Evolutionary conservation across 2,113 vertebrate species (phyloP).

Genomic region (Percina caprodes): DNA sequence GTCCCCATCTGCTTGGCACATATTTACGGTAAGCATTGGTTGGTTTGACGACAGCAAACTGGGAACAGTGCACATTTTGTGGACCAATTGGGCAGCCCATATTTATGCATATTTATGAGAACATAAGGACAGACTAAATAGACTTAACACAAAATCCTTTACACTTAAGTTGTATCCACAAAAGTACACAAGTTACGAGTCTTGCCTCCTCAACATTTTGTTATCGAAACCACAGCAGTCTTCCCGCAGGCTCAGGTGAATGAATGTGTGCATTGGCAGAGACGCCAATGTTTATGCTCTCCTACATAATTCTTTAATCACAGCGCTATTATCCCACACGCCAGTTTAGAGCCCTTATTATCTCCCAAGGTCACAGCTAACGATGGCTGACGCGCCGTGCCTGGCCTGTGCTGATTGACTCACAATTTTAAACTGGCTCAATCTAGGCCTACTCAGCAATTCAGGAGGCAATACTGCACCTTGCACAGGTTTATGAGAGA

Average conservation of each 20-base stretch:
- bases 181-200: constrained; percentile 7
- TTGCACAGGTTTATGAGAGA: constrained; percentile 63
- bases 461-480: constrained; percentile 62
- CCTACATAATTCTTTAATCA: constrained; percentile 83
- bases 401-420: constrained; percentile 80
- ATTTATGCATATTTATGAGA: constrained; percentile 34
- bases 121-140: constrained; percentile 1
- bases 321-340: constrained; percentile 71
- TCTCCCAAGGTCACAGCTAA: constrained; percentile 85
- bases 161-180: constrained; percentile 10
- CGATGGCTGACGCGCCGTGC: constrained; percentile 71
- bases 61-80: constrained; percentile 12
- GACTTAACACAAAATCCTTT: constrained; percentile 3
- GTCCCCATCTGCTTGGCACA: constrained; percentile 18
- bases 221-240: constrained; percentile 44
- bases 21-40: constrained; percentile 40
- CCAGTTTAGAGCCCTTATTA: constrained; percentile 81
- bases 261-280: constrained; percentile 59
- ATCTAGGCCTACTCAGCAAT: constrained; percentile 76
- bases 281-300: constrained; percentile 71
- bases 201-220: constrained; percentile 20
- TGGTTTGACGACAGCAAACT: constrained; percentile 30
- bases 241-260: constrained; percentile 42
- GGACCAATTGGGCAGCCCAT: constrained; percentile 8
- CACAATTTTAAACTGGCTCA: constrained; percentile 70